Percentiles rank a stretch among this genome's conserved stretches.
phyloP scores from a whole-genome alignment of 37 sponge, comb jelly and placozoan species.

The Corticium candelabrum region DNA sequence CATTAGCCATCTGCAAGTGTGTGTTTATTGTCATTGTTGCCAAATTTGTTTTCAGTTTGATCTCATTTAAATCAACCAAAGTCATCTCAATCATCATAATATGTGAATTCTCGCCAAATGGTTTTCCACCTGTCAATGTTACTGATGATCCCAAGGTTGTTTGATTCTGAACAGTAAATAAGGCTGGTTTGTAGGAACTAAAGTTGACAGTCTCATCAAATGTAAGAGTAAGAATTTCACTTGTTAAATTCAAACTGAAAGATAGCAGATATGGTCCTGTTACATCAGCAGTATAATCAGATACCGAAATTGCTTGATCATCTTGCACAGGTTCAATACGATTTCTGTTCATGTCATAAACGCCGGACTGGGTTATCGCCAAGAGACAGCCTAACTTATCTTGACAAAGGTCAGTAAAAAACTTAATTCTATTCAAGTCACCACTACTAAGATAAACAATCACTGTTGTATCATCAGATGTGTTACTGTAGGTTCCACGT shows the following conservation, averaged over 20 bases:
- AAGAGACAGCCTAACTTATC: conserved; percentile 24
- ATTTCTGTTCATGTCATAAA: conserved; percentile 65
- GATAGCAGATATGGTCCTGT: conserved; percentile 41
- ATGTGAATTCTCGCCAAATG: conserved; percentile 38
- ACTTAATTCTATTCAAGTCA: conserved; percentile 68
- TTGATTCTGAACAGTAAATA: conserved; percentile 17
- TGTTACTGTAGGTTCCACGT: neutral
- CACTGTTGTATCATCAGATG: conserved; percentile 38
- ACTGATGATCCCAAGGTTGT: conserved; percentile 9
- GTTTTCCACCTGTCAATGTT: neutral
- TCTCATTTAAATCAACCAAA: conserved; percentile 45
- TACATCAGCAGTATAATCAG: conserved; percentile 28
- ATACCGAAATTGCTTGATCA: conserved; percentile 36
- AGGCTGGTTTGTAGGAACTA: neutral
- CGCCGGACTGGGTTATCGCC: neutral
- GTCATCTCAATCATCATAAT: conserved; percentile 35
- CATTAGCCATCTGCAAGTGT: conserved; percentile 8
- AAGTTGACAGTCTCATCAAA: conserved; percentile 74
- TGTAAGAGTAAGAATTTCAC: conserved; percentile 40
- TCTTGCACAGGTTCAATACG: conserved; percentile 19
- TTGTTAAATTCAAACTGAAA: conserved; percentile 66
- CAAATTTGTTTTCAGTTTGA: conserved; percentile 51
- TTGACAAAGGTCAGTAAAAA: conserved; percentile 18
- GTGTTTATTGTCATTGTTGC: conserved; percentile 29
- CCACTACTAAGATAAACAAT: conserved; percentile 31